These are phyloP conservation scores for Acleris sparsana DNA, from an alignment of 2,888 invertebrate genomes.

Conservation along the genomic window DNA sequence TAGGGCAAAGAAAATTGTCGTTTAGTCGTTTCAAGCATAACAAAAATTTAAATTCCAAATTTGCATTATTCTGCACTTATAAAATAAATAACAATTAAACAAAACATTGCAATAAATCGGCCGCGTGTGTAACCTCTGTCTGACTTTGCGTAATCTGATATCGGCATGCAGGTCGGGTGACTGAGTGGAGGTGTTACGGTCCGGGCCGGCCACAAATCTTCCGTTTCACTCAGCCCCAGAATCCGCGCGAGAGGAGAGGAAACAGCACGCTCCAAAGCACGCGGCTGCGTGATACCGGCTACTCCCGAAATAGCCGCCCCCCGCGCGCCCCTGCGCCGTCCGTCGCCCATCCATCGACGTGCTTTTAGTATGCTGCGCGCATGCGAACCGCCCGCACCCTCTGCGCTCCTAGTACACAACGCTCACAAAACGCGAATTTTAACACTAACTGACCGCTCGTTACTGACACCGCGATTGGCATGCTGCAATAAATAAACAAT, in stretches of 20 bases:
- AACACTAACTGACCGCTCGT: constrained; percentile 48
- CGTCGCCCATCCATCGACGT: constrained; percentile 70
- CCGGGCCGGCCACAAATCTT: constrained; percentile 77
- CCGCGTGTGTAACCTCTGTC: constrained; percentile 19
- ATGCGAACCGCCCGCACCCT: constrained; percentile 83
- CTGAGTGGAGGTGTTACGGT: constrained; percentile 35
- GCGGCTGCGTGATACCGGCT: constrained; percentile 81
- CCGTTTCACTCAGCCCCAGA: constrained; percentile 81
- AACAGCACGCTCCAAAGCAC: constrained; percentile 83
- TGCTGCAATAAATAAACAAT: constrained; percentile 65
- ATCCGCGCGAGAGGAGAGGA: constrained; percentile 77
- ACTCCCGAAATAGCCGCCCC: constrained; percentile 81
- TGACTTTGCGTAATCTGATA: constrained; percentile 35
- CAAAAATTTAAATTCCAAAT: not conserved
- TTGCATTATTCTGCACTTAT: not conserved
- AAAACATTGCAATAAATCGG: constrained; percentile 7
- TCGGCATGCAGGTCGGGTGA: constrained; percentile 25
- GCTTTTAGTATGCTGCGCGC: constrained; percentile 84
- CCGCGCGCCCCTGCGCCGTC: constrained; percentile 64
- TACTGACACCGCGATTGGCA: constrained; percentile 46
- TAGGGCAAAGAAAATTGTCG: too few species aligned
- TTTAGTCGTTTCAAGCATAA: too few species aligned
- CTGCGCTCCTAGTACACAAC: constrained; percentile 69
- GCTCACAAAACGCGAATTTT: constrained; percentile 63
- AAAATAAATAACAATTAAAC: constrained; percentile 1